Base-by-base conservation (phyloP, 2,113 vertebrate species). In the Octodon degus region DNA sequence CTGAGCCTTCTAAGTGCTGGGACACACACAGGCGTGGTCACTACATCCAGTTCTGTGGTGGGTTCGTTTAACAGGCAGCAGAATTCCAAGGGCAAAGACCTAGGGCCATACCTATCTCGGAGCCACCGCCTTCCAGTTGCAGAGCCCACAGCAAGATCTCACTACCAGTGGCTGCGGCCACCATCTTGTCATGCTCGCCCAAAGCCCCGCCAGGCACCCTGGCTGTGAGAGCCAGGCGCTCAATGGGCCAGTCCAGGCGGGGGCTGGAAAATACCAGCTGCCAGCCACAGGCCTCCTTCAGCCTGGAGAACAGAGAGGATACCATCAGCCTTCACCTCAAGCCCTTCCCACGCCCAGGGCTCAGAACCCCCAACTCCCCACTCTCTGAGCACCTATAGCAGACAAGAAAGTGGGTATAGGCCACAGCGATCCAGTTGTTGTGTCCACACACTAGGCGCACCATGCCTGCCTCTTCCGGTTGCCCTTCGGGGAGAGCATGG, bases 171-270 rank as follows among this genome's bases (percentile, higher is more conserved):
- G 99, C 99, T 0, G 98, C 99, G 0, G 99, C 99, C 96, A 99
- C 99, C 99, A 99, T 99, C 98, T 99, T 99, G 98, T 99, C 99
- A 1, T 99, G 99, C 97, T 99, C 99, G 0, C 99, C 99, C 88
- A 99, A 96, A 0, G 99, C 98, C 4, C 99, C 99, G 0, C 99
- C 99, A 55, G 99, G 98, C 60, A 99, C 99, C 47, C 99, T 99
- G 93, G 99, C 99, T 12, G 99, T 99, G 53, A 99, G 99, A 0
- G 99, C 99, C 9, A 99, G 98, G 1, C 99, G 96, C 93, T 99
- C 99, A 1, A 99, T 99, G 67, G 99, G 97, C 99, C 99, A 99
- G 84, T 99, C 99, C 58, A 99, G 97, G 10, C 99, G 99, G 0
- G 99, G 99, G 58, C 99, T 99, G 11, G 98, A 99, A 97, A 99